phyloP scores from a whole-genome alignment of 2,888 invertebrate genomes.

The Rhopalosiphum nymphaeae region DNA sequence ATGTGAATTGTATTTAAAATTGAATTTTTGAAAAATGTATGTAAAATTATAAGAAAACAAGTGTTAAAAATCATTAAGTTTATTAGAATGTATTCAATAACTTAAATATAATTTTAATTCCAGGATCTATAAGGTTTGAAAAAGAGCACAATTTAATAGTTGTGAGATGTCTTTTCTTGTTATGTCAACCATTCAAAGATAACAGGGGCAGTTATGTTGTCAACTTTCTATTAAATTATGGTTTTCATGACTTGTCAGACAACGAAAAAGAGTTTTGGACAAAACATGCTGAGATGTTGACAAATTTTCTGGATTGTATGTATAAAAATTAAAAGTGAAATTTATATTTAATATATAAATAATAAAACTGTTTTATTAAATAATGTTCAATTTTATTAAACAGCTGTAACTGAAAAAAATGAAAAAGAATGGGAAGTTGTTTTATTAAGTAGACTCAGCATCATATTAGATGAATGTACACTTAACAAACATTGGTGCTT shows the following conservation, averaged over 20 bases:
- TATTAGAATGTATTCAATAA: neutral
- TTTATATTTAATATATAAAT: neutral
- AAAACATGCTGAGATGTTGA: constrained; percentile 42
- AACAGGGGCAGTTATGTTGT: constrained; percentile 52
- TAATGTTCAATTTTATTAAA: neutral
- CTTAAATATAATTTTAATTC: neutral
- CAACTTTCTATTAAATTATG: constrained; percentile 54
- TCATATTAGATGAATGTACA: constrained; percentile 32
- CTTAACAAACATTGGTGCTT: constrained; percentile 50
- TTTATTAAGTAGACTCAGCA: constrained; percentile 27
- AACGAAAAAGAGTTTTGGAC: constrained; percentile 56
- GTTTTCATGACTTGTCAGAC: constrained; percentile 53
- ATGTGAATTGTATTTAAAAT: neutral
- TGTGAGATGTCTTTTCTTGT: constrained; percentile 15
- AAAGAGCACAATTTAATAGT: constrained; percentile 38
- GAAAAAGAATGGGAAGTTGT: constrained; percentile 55
- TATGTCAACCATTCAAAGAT: constrained; percentile 58
- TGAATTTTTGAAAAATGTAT: neutral
- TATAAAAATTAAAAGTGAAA: neutral
- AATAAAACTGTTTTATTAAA: neutral
- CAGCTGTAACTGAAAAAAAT: constrained; percentile 5
- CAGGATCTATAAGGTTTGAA: constrained; percentile 49
- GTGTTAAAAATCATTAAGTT: neutral
- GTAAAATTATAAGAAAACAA: neutral
- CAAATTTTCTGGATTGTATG: constrained; percentile 41